Evolutionary conservation across 2,113 vertebrate species (phyloP), one percentile per base, ranked within the genome.

Genomic region (Tautogolabrus adspersus): DNA sequence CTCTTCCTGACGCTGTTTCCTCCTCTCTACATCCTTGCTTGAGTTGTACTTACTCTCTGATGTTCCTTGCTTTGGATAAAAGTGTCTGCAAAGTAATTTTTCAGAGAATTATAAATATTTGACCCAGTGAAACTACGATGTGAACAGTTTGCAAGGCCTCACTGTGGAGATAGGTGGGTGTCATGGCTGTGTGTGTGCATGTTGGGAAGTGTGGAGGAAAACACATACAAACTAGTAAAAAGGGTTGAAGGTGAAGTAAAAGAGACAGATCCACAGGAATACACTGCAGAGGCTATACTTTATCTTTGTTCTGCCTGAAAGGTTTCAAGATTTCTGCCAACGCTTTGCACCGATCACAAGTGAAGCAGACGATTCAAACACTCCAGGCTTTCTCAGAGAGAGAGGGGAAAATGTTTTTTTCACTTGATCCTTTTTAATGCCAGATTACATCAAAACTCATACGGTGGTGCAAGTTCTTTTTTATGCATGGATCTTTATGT

Each of bases 181-280:
- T 26, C 42, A 44, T 12, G 3, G 10, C 42, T 12, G 9, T 12
- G 44, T 46, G 44, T 46, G 44, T 15, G 12, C 9, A 13, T 44
- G 42, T 44, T 44, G 9, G 9, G 12, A 44, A 13, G 42, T 13
- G 16, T 47, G 46, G 12, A 13, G 12, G 47, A 49, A 8, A 19
- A 49, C 16, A 49, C 5, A 3, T 15, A 1, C 16, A 18, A 18
- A 49, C 30, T 34, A 16, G 18, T 16, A 21, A 58, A 61, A 54
- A 6, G 19, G 34, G 37, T 63, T 81, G 47, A 59, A 83, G 72
- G 60, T 80, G 77, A 72, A 77, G 67, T 10, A 59, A 76, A 56
- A 26, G 23, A 55, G 18, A 72, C 15, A 47, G 13, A 16, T 16
- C 13, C 46, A 47, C 10, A 13, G 12, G 44, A 15, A 15, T 49